Conservation (phyloP, 2,888 invertebrate genomes). For the Metacarcinus magister region DNA sequence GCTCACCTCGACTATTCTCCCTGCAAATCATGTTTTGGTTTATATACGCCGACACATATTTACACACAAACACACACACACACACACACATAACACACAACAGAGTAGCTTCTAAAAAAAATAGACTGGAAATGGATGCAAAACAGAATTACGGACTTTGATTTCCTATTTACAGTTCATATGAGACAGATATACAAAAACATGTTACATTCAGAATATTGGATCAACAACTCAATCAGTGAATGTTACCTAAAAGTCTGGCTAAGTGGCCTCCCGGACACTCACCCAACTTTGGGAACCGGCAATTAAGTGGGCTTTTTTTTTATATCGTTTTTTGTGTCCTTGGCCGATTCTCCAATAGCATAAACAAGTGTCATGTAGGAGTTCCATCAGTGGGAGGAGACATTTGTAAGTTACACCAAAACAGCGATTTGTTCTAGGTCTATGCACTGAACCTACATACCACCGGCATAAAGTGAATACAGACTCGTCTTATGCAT, state of each 20-base stretch:
- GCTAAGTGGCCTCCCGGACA: background rate
- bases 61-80: background rate
- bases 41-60: background rate
- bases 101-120: background rate
- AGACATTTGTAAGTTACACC: background rate
- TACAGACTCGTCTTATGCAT: background rate
- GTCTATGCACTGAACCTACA: background rate
- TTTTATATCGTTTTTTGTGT: too few species aligned
- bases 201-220: background rate
- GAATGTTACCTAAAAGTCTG: background rate
- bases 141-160: background rate
- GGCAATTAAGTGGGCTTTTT: too few species aligned
- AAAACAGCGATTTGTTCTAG: background rate
- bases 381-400: background rate
- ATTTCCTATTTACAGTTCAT: background rate
- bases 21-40: conserved; percentile 26
- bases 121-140: background rate
- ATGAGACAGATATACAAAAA: background rate
- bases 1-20: conserved; percentile 64
- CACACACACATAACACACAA: background rate
- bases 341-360: too few species aligned
- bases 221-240: background rate
- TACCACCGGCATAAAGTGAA: background rate
- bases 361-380: background rate
- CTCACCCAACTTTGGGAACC: too few species aligned